Evolutionary conservation across 2,113 vertebrate species (phyloP).

Genomic region (Ceyx cyanopectus): DNA sequence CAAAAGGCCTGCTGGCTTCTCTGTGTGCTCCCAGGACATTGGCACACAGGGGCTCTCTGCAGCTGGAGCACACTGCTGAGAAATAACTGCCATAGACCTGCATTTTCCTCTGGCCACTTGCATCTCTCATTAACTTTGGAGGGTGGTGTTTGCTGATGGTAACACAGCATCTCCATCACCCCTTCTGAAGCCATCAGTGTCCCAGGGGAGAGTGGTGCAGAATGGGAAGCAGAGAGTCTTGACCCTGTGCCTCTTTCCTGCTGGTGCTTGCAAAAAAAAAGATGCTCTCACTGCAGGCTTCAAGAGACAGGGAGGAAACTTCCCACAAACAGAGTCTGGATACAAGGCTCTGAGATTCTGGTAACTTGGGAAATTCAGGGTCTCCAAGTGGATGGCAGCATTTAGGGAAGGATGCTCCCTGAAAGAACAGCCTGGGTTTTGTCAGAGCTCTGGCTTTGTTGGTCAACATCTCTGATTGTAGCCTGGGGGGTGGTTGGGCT

Average conservation of each 20-base stretch:
- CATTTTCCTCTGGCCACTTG: neutral
- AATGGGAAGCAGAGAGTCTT: neutral
- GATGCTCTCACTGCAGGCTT: too few relatives aligned
- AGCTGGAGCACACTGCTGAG: constrained; percentile 3
- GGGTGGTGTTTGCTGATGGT: neutral
- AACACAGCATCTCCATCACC: neutral
- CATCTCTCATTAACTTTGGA: neutral
- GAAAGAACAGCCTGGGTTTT: too few relatives aligned
- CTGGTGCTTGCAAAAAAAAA: too few relatives aligned
- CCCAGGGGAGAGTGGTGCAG: neutral
- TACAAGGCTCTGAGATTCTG: too few relatives aligned
- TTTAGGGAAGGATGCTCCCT: too few relatives aligned
- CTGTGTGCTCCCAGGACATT: neutral
- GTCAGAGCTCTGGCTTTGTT: too few relatives aligned
- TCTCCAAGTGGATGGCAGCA: too few relatives aligned
- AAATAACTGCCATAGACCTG: neutral
- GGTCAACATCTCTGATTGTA: too few relatives aligned
- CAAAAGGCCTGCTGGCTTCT: neutral
- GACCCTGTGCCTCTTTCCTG: neutral
- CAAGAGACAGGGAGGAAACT: too few relatives aligned
- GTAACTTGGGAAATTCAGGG: too few relatives aligned
- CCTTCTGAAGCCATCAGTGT: neutral
- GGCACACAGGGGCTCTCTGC: neutral
- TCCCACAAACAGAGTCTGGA: too few relatives aligned
- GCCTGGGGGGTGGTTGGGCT: too few relatives aligned